Evolutionary conservation across 2,113 vertebrate genomes (phyloP).

Genomic region (Prunella himalayana): DNA sequence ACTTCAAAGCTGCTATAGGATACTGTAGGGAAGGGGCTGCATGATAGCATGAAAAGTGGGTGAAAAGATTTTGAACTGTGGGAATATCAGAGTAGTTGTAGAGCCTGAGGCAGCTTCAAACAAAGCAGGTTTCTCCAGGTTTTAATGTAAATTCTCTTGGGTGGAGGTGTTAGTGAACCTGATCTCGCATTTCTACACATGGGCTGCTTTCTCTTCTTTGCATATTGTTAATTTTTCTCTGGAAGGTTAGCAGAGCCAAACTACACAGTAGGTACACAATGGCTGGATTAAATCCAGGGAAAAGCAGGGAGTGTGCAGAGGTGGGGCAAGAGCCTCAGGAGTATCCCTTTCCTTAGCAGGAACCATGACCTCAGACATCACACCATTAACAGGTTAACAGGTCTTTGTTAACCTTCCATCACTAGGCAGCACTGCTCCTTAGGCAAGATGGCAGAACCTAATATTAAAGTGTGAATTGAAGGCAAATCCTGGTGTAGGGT

Average conservation of each 20-base stretch:
- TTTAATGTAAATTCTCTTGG: slow-evolving; percentile 3
- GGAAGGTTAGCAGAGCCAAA: background rate
- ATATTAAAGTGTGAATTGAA: background rate
- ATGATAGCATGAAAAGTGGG: background rate
- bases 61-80: background rate
- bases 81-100: background rate
- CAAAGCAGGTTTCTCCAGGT: background rate
- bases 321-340: background rate
- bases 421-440: background rate
- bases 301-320: background rate
- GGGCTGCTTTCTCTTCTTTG: background rate
- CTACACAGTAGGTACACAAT: background rate
- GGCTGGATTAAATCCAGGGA: background rate
- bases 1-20: background rate
- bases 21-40: background rate
- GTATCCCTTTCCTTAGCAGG: background rate
- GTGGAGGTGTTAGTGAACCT: background rate
- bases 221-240: background rate
- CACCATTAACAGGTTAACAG: background rate
- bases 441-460: background rate
- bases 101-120: background rate
- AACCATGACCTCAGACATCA: background rate
- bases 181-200: background rate
- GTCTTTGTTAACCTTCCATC: background rate
- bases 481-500: background rate